Evolutionary conservation across 2,888 invertebrate genomes (phyloP), one percentile per base, ranked within the genome.

Genomic region (Sminthurinus aureus): DNA sequence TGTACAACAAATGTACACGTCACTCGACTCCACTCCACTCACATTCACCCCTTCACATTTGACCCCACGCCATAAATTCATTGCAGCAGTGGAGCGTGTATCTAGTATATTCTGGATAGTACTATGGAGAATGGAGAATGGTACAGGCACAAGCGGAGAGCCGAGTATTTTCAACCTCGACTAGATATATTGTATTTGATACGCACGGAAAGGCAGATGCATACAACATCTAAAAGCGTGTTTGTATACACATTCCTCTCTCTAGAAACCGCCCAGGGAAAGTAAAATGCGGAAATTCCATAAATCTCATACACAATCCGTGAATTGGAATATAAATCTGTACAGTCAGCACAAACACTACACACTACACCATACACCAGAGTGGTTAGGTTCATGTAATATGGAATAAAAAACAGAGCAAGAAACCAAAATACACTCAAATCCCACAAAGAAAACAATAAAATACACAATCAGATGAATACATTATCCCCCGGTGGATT

Each of bases 1-100:
- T 38, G 3, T 38, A 38, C 38, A 38, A 38, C 38, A 38, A 38
- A 38, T 38, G 38, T 38, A 38, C 38, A 38, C 38, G 38, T 38
- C 38, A 38, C 38, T 38, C 38, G 38, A 58, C 58, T 58, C 58
- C 58, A 58, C 18, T 58, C 58, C 9, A 58, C 58, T 15, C 58
- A 58, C 58, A 58, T 18, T 15, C 58, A 58, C 58, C 13, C 38
- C 38, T 38, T 38, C 58, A 58, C 71, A 24, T 71, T 71, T 71
- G 71, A 24, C 22, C 71, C 71, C 20, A 24, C 71, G 24, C 71
- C 13, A 71, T 71, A 71, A 71, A 71, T 71, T 71, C 71, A 71
- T 71, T 71, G 71, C 13, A 20, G 22, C 71, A 71, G 22, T 24
- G 24, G 24, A 71, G 22, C 71, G 24, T n/a, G 22, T n/a, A 69